Evolutionary conservation across 2,113 vertebrate species (phyloP).

Genomic region (Solea senegalensis): DNA sequence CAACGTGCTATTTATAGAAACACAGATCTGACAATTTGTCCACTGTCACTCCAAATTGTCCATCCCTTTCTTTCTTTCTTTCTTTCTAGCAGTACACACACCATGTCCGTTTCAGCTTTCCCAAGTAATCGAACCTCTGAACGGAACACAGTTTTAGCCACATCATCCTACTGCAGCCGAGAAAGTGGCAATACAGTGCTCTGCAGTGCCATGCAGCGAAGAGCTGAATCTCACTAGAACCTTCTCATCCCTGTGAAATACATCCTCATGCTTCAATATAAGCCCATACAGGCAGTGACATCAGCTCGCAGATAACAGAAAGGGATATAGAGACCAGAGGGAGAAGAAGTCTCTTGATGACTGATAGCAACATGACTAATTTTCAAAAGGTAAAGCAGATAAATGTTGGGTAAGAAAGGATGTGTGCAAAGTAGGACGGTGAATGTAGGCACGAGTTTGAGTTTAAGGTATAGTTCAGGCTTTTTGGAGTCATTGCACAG

Average conservation of each 20-base stretch:
- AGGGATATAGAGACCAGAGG: neutral
- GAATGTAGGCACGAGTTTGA: neutral
- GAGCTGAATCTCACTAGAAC: neutral
- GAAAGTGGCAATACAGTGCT: slow-evolving; percentile 4
- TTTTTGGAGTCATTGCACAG: too few relatives aligned
- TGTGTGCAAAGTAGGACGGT: neutral
- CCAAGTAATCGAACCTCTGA: slow-evolving; percentile 25
- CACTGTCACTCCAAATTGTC: neutral
- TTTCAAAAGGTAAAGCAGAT: slow-evolving; percentile 19
- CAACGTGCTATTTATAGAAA: slow-evolving; percentile 62
- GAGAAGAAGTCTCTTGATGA: slow-evolving; percentile 17
- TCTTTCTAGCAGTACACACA: neutral
- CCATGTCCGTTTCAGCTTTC: slow-evolving; percentile 14
- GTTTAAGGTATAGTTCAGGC: neutral
- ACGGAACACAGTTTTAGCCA: slow-evolving; percentile 25
- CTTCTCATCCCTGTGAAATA: slow-evolving; percentile 12
- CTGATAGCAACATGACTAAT: neutral
- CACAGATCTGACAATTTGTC: slow-evolving; percentile 19
- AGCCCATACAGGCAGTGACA: slow-evolving; percentile 2
- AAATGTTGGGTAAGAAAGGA: neutral
- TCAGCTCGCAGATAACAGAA: slow-evolving; percentile 10
- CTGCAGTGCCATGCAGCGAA: neutral
- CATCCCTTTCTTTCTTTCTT: neutral
- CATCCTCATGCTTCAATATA: slow-evolving; percentile 13
- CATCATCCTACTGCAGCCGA: slow-evolving; percentile 40